Percentiles rank a stretch among this genome's conserved stretches.
phyloP scores from a whole-genome alignment of 2,113 vertebrate genomes.

The Lepus timidus region DNA sequence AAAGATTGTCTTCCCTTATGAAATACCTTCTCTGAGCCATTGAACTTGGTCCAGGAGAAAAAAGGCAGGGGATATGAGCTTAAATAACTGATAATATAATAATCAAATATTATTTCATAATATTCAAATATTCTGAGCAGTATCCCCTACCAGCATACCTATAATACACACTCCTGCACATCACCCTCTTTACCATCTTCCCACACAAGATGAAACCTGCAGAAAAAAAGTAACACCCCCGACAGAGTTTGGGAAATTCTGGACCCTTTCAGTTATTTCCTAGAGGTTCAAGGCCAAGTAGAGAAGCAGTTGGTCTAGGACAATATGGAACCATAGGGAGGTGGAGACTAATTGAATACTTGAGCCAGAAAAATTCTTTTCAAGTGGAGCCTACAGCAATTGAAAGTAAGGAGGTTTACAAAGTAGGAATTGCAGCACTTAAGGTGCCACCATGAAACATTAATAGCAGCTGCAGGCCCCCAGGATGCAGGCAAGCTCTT shows the following conservation, averaged over 20 bases:
- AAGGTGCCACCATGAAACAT: constrained; percentile 21
- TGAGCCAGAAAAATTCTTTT: constrained; percentile 48
- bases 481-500: constrained; percentile 28
- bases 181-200: not conserved
- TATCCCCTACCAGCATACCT: not conserved
- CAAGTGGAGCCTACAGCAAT: constrained; percentile 12
- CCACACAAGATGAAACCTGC: constrained; percentile 17
- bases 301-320: constrained; percentile 53
- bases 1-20: constrained; percentile 62
- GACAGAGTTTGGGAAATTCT: constrained; percentile 32
- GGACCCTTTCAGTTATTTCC: not conserved
- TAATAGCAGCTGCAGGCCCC: not conserved
- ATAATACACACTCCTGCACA: not conserved
- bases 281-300: constrained; percentile 56
- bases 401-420: constrained; percentile 47
- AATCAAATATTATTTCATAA: not conserved
- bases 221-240: constrained; percentile 33
- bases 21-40: constrained; percentile 53
- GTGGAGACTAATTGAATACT: not conserved
- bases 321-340: not conserved
- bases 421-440: constrained; percentile 19
- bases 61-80: constrained; percentile 43
- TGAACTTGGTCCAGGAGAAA: constrained; percentile 19
- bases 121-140: constrained; percentile 27
- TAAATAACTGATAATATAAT: not conserved